Conservation (phyloP, 1,140 invertebrate species). For the Adelges cooleyi region DNA sequence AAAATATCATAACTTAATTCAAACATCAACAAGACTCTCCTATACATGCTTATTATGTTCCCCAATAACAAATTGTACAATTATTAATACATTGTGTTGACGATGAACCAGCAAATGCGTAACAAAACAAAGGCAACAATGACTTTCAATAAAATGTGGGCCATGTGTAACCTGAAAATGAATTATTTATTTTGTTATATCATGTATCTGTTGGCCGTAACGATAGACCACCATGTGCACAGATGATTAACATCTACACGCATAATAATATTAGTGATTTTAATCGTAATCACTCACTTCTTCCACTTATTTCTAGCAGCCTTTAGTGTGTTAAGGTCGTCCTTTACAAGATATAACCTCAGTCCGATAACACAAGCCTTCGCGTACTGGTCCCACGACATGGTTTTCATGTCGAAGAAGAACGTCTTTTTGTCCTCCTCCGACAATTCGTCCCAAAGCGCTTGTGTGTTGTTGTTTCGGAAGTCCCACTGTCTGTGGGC, state of each 20-base stretch:
- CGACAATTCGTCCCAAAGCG: slow-evolving; percentile 49
- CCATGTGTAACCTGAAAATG: slow-evolving; percentile 30
- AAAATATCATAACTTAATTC: too few species aligned
- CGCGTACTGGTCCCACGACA: slow-evolving; percentile 50
- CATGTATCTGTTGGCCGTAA: too few species aligned
- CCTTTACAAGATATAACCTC: slow-evolving; percentile 50
- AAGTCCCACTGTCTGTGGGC: slow-evolving; percentile 58
- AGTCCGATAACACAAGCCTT: slow-evolving; percentile 47
- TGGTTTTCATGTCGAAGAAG: slow-evolving; percentile 52
- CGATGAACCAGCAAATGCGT: not conserved
- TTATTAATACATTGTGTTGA: too few species aligned
- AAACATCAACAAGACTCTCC: too few species aligned
- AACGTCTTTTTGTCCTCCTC: slow-evolving; percentile 52
- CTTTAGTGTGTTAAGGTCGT: slow-evolving; percentile 44
- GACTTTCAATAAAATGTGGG: slow-evolving; percentile 30
- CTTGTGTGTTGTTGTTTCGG: slow-evolving; percentile 50
- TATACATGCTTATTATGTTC: too few species aligned
- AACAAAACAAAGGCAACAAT: not conserved
- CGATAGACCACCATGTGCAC: too few species aligned
- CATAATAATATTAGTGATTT: too few species aligned
- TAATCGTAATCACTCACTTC: slow-evolving; percentile 29
- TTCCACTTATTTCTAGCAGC: slow-evolving; percentile 33
- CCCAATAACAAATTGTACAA: too few species aligned
- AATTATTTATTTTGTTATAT: not conserved
- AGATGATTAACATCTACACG: too few species aligned